Conservation (phyloP, 2,888 invertebrate species). For the Melitaea athalia region DNA sequence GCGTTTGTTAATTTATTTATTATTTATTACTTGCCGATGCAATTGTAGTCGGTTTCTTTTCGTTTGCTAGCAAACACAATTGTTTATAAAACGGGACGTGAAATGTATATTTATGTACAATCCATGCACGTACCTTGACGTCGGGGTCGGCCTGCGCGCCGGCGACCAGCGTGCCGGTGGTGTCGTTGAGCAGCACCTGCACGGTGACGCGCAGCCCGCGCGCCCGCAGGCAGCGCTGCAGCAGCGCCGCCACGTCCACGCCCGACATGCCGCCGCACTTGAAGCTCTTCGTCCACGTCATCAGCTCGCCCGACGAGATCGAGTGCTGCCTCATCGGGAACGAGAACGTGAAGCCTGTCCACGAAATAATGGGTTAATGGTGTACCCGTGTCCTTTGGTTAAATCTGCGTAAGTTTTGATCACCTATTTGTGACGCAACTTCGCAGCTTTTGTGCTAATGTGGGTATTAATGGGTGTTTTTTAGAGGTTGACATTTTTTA, state of each 20-base stretch:
- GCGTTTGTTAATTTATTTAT: too few species aligned
- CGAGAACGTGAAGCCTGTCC: constrained; percentile 91
- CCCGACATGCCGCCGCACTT: constrained; percentile 86
- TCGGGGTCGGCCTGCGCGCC: constrained; percentile 85
- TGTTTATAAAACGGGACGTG: too few species aligned
- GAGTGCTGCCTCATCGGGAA: constrained; percentile 91
- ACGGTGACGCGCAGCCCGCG: constrained; percentile 84
- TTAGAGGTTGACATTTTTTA: too few species aligned
- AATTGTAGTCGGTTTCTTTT: too few species aligned
- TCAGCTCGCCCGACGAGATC: constrained; percentile 87
- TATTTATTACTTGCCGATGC: too few species aligned
- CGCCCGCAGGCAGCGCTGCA: constrained; percentile 84
- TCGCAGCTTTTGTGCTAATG: too few species aligned
- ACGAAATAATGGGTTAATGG: background rate
- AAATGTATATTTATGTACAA: too few species aligned
- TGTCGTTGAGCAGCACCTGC: constrained; percentile 89
- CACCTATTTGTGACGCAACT: too few species aligned
- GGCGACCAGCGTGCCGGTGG: constrained; percentile 87
- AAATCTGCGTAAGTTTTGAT: too few species aligned
- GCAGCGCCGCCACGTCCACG: constrained; percentile 86
- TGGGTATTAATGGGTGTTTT: too few species aligned
- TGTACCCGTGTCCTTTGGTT: too few species aligned
- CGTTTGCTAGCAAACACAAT: too few species aligned
- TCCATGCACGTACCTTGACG: constrained; percentile 69
- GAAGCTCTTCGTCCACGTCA: constrained; percentile 93